A percentile compares a stretch with the other conserved stretches of the same genome.
Evolutionary conservation across 2,888 invertebrate genomes (phyloP).

Genomic region (Venusia cambrica): DNA sequence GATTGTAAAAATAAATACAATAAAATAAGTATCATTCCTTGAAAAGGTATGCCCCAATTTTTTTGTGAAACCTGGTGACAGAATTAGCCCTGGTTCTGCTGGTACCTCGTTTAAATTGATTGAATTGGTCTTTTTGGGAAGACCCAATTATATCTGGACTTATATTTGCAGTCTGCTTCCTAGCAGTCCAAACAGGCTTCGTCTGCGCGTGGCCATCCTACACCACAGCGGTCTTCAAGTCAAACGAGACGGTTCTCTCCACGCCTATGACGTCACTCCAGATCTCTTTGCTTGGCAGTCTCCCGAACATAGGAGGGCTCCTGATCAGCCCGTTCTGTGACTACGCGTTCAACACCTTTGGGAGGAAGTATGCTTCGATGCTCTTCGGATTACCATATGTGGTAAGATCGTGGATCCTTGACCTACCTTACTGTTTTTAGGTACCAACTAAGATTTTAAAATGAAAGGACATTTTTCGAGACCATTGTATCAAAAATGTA

Average conservation of each 20-base stretch:
- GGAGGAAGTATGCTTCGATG: slow-evolving; percentile 64
- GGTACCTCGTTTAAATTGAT: too few species aligned
- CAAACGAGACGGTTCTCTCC: slow-evolving; percentile 57
- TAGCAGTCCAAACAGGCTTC: slow-evolving; percentile 58
- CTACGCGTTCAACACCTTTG: slow-evolving; percentile 52
- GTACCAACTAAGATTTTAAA: too few species aligned
- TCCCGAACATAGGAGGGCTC: slow-evolving; percentile 60
- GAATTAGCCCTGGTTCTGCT: too few species aligned
- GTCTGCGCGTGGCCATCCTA: slow-evolving; percentile 67
- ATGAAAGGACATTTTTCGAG: too few species aligned
- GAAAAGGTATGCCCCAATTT: too few species aligned
- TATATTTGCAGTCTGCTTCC: slow-evolving; percentile 52
- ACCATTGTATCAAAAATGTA: too few species aligned
- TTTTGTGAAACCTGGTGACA: too few species aligned
- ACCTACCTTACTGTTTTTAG: too few species aligned
- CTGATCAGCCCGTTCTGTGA: slow-evolving; percentile 60
- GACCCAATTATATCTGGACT: too few species aligned
- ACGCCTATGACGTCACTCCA: slow-evolving; percentile 53
- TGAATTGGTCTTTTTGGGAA: too few species aligned
- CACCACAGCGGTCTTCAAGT: slow-evolving; percentile 54
- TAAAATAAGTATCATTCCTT: too few species aligned
- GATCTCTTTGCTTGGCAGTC: slow-evolving; percentile 60
- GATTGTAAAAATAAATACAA: too few species aligned
- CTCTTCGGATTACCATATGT: slow-evolving; percentile 61
- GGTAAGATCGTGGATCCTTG: slow-evolving; percentile 52